These are phyloP conservation scores for Vollenhovia emeryi DNA, from an alignment of 1,140 invertebrate genomes.

Conservation along the genomic window DNA sequence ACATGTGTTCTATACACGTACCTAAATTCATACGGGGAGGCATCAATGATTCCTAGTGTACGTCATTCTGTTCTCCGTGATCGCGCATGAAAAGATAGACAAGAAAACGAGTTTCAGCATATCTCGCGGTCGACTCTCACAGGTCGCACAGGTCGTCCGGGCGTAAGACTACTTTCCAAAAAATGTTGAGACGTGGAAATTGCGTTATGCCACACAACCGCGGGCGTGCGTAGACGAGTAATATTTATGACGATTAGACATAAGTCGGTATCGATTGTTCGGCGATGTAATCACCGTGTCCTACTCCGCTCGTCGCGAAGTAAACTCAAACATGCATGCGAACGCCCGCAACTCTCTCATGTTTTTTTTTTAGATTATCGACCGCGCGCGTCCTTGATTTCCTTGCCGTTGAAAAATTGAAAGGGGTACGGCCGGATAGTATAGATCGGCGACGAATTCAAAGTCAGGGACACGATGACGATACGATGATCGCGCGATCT, in stretches of 20 bases:
- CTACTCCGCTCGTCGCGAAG: background rate
- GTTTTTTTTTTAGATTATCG: constrained; percentile 73
- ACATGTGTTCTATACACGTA: too few relatives aligned
- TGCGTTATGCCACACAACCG: background rate
- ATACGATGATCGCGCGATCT: background rate
- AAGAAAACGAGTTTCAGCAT: background rate
- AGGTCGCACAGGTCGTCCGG: background rate
- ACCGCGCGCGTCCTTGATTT: constrained; percentile 74
- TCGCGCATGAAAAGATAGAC: background rate
- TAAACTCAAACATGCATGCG: constrained; percentile 5
- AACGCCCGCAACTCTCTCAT: constrained; percentile 21
- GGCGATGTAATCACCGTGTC: background rate
- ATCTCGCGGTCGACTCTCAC: background rate
- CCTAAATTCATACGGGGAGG: too few relatives aligned
- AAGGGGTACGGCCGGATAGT: constrained; percentile 32
- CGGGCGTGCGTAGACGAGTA: background rate
- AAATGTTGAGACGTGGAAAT: background rate
- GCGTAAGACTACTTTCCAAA: background rate
- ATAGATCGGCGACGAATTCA: constrained; percentile 62
- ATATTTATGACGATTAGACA: constrained; percentile 1
- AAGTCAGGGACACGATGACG: constrained; percentile 60
- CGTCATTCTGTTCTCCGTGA: background rate
- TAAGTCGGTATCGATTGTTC: background rate
- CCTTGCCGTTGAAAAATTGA: constrained; percentile 75
- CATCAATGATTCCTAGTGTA: too few relatives aligned